Evolutionary conservation across 2,113 vertebrate genomes (phyloP), one percentile per base, ranked within the genome.

Genomic region (Callocephalon fimbriatum): DNA sequence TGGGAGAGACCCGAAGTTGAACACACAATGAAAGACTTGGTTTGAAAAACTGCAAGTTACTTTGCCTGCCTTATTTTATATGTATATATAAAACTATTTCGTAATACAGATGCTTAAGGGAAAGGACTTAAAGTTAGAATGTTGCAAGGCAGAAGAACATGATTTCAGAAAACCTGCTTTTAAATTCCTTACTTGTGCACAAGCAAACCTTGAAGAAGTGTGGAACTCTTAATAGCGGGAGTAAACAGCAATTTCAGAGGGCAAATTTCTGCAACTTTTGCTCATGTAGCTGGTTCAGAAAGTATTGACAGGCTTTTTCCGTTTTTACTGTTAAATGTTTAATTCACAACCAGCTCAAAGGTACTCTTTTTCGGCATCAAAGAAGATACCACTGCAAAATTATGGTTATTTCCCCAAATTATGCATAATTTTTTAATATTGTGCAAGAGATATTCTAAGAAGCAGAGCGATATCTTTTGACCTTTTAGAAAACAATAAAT

Each of bases 401-500:
- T 85, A 45, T 0, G 1, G 54, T 42, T 97, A 93, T 89, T 86
- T 89, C 73, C 73, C n/a, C 35, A 67, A 88, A 88, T 77, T 71
- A 76, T 86, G 68, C 14, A 76, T 83, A 2, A 50, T 95, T 95
- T 95, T 81, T 85, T 17, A 95, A 48, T 91, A 94, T 61, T 66
- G 68, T 93, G 86, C 76, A 95, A 78, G 91, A 94, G 87, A 81
- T 38, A 80, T 92, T 95, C 56, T 61, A 62, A 78, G 76, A 70
- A 92, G 44, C 68, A 85, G 68, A 75, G 61, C 85, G 40, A 61
- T 96, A 56, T 91, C 61, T 96, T 95, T 82, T 91, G 83, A 91
- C 95, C 94, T 95, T 95, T 95, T 82, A 38, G 83, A 86, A 92
- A 77, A 85, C 82, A 48, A 10, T 95, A 89, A 85, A 84, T 97